Base-by-base conservation (phyloP, 2,888 invertebrate species). In the Standfussiana lucernea region DNA sequence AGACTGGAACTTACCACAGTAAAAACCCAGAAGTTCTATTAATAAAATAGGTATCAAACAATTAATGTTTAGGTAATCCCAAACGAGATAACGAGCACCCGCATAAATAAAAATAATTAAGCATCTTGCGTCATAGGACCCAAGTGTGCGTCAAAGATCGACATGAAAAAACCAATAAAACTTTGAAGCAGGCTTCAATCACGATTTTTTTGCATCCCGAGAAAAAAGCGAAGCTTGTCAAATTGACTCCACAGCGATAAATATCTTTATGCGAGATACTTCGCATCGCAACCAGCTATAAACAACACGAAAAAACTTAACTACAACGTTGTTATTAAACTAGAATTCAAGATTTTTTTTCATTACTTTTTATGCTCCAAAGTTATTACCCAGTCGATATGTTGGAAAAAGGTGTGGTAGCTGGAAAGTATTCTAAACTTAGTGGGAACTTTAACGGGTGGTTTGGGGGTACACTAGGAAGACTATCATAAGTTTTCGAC, bases 91-190 rank as follows among this genome's bases (percentile, higher is more conserved):
- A 72, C 45, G 5, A 64, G 0, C 24, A 18, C 21, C 18, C 28
- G 18, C 4, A 53, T 68, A 45, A 74, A 47, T 56, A 45, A 74
- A 61, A 45, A 11, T 61, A 72, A 45, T n/a, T n/a, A 50, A 45
- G 59, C 13, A n/a, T 11, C 37, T 40, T 80, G 61, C 84, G 85
- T 78, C 78, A 84, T 42, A 62, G 59, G 24, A 68, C n/a, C 42
- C n/a, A 13, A 11, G 59, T 42, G 61, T 87, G 75, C 86, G 86
- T 88, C 88, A 88, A 71, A 71, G 18, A 32, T 1, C n/a, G 24
- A 32, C 13, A 37, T 21, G 21, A 62, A 74, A 68, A 65, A 67
- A 37, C 11, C n/a, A 64, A 28, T 35, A 18, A 66, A n/a, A 69
- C n/a, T 15, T 37, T n/a, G 35, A 67, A 80, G 71, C 69, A 56